Base-by-base conservation (phyloP, 2,113 vertebrate species). In the Cyrtonyx montezumae region DNA sequence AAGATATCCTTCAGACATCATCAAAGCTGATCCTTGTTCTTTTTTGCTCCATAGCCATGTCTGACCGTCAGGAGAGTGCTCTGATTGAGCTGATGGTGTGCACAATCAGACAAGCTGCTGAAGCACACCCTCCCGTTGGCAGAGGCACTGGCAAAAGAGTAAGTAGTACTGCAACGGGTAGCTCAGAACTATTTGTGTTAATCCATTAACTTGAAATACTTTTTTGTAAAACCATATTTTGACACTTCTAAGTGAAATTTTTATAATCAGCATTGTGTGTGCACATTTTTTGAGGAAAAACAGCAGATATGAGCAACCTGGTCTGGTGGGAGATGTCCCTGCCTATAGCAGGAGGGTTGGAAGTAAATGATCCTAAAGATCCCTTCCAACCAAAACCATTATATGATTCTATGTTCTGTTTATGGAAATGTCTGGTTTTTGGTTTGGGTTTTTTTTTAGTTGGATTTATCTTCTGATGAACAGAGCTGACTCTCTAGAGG, bases 101-200 rank as follows among this genome's bases (percentile, higher is more conserved):
- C 96, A 99, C 99, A 62, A 99, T 99, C 96, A 97, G 99, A 42
- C 99, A 99, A 94, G 99, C 99, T 16, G 99, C 99, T 13, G 99
- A 99, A 97, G 99, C 99, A 7, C 99, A 99, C 88, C 99, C 99
- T 30, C 99, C 99, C 19, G 99, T 99, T 13, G 99, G 99, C 97
- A 98, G 99, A 95, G 99, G 99, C 94, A 99, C 99, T 3, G 99
- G 99, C 91, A 99, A 99, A 95, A 98, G 99, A 97, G 99, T 99
- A 97, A 95, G 98, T 97, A 73, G 19, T 43, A 7, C 79, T 79
- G 49, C 61, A 22, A 26, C 30, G 55, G 58, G 68, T 66, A 43
- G 20, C 77, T 83, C 4, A 1, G 36, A 73, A 18, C 42, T 48
- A 1, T 46, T 5, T 36, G 22, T 65, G 42, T 55, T 43, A 26